A percentile compares a stretch with the other conserved stretches of the same genome.
Conservation (phyloP, 2,888 invertebrate genomes). For the Creontiades dilutus region DNA sequence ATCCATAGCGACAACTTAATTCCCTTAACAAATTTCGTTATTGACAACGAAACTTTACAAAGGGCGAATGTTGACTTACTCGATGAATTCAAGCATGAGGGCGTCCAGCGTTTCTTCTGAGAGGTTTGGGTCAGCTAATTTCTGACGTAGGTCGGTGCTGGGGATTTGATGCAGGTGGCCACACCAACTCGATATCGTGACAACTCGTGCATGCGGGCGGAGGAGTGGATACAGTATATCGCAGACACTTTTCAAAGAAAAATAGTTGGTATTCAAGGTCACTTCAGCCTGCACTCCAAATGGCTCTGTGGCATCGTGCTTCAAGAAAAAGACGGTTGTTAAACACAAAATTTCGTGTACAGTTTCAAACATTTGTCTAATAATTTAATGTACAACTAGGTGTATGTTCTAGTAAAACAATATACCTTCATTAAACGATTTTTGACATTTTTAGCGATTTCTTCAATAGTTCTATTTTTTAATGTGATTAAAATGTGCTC, state of each 20-base stretch:
- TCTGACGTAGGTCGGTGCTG: constrained; percentile 78
- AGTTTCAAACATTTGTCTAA: neutral
- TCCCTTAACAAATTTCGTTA: no score
- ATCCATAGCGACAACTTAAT: no score
- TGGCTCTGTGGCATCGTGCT: constrained; percentile 82
- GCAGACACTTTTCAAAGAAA: constrained; percentile 83
- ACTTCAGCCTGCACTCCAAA: constrained; percentile 84
- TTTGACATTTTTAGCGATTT: no score
- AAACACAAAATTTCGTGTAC: no score
- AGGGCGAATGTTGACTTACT: neutral
- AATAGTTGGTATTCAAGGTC: constrained; percentile 86
- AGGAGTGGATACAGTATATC: constrained; percentile 87
- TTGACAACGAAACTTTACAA: no score
- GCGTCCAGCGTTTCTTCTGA: constrained; percentile 77
- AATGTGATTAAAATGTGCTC: no score
- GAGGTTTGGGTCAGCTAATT: constrained; percentile 66
- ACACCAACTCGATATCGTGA: constrained; percentile 86
- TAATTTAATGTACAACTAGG: neutral
- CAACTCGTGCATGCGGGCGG: constrained; percentile 85
- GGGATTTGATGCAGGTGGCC: constrained; percentile 84
- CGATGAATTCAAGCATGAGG: constrained; percentile 74
- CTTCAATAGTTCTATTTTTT: no score
- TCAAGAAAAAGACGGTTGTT: neutral
- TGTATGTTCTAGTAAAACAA: no score
- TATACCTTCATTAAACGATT: no score